These are phyloP conservation scores for Phataginus tetradactyla DNA, from an alignment of 2,797 vertebrate species.

Conservation along the genomic window DNA sequence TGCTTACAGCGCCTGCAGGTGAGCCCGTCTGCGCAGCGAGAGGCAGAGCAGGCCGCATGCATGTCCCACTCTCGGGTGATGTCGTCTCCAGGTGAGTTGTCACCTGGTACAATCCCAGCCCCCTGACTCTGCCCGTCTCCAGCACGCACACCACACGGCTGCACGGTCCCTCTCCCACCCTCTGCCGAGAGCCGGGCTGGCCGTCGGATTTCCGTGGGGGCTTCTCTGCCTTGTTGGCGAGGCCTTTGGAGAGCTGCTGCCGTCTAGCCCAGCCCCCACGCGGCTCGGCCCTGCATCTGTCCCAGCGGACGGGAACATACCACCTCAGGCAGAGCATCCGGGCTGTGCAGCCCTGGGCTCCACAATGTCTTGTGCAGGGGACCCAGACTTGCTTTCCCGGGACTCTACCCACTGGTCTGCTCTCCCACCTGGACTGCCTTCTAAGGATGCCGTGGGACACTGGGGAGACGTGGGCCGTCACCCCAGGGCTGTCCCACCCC, in stretches of 20 bases:
- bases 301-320: rapidly evolving
- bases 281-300: neutral
- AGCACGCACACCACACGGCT: neutral
- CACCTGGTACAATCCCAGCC: neutral
- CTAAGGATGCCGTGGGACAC: neutral
- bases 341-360: neutral
- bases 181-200: neutral
- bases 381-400: neutral
- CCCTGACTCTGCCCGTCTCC: neutral
- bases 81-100: neutral
- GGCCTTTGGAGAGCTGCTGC: neutral
- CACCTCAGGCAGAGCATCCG: neutral
- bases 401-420: neutral
- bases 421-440: neutral
- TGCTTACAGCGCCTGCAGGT: neutral
- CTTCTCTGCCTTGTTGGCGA: neutral
- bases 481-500: neutral
- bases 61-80: neutral
- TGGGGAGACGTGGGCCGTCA: neutral
- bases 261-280: neutral
- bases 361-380: neutral
- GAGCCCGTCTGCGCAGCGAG: neutral
- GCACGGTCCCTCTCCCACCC: neutral
- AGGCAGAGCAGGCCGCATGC: neutral
- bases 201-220: neutral